phyloP scores from a whole-genome alignment of 1,140 invertebrate species.

The Gonatopus flavifemur region DNA sequence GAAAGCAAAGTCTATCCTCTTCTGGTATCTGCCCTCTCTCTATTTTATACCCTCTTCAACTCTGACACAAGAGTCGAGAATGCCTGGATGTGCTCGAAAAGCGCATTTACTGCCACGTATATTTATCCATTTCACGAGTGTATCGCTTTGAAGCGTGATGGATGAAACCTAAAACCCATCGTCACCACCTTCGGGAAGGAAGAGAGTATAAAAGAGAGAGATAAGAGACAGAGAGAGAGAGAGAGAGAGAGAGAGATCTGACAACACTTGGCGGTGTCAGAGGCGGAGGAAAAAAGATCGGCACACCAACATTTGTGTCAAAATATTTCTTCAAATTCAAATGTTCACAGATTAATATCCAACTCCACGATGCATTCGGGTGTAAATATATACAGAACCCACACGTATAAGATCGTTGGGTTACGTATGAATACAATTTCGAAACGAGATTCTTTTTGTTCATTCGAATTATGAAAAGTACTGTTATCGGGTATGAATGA shows the following conservation, averaged over 20 bases:
- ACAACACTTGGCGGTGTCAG: no score
- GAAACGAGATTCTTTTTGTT: no score
- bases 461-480: no score
- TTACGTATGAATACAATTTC: no score
- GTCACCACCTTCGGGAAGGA: background rate
- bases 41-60: conserved; percentile 25
- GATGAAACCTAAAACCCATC: conserved; percentile 20
- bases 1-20: conserved; percentile 10
- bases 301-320: conserved; percentile 50
- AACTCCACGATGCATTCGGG: no score
- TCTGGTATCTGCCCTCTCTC: conserved; percentile 1
- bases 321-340: conserved; percentile 54
- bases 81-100: conserved; percentile 28
- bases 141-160: conserved; percentile 28
- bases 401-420: no score
- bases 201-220: background rate
- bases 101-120: conserved; percentile 30
- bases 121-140: conserved; percentile 25
- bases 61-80: conserved; percentile 30
- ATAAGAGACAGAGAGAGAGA: background rate
- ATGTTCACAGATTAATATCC: no score
- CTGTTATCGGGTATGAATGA: no score
- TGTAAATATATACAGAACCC: no score
- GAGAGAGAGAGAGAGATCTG: background rate
- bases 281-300: no score